Evolutionary conservation across 2,888 invertebrate species (phyloP).

Genomic region (Malachius bipustulatus): DNA sequence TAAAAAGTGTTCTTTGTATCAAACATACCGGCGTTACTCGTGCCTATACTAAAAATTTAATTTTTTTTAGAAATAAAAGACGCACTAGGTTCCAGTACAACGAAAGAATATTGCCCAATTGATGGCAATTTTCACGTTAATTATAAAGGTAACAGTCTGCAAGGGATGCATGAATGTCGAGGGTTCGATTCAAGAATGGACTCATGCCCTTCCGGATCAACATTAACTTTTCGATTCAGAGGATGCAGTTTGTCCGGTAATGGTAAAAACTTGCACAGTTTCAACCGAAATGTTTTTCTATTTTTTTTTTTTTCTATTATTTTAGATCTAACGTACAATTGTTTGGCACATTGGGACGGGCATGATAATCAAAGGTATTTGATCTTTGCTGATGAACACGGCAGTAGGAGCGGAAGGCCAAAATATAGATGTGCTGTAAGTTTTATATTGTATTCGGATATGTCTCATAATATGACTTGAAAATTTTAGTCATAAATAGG

Average conservation of each 20-base stretch:
- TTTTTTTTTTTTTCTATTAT: slow-evolving; percentile 10
- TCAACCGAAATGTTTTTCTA: no score
- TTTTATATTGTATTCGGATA: slow-evolving; percentile 12
- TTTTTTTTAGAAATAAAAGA: slow-evolving; percentile 41
- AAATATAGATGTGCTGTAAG: slow-evolving; percentile 51
- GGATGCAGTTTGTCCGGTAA: slow-evolving; percentile 44
- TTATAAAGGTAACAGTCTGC: slow-evolving; percentile 41
- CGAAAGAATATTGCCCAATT: slow-evolving; percentile 51
- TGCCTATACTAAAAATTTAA: no score
- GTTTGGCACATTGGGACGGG: slow-evolving; percentile 52
- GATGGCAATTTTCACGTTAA: slow-evolving; percentile 48
- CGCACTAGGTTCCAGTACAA: slow-evolving; percentile 38
- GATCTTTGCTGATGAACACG: slow-evolving; percentile 43
- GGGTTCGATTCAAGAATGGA: slow-evolving; percentile 44
- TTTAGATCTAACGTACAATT: slow-evolving; percentile 47
- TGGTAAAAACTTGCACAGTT: slow-evolving; percentile 33
- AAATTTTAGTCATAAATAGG: no score
- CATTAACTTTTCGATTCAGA: slow-evolving; percentile 43
- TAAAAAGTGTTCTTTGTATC: no score
- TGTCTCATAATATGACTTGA: no score
- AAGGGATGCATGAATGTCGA: slow-evolving; percentile 41
- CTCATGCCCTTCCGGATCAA: slow-evolving; percentile 50
- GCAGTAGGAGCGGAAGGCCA: slow-evolving; percentile 35
- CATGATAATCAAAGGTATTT: slow-evolving; percentile 44
- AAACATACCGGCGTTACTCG: no score